phyloP scores from a whole-genome alignment of 2,888 invertebrate species.

The Cylloceria caligata region DNA sequence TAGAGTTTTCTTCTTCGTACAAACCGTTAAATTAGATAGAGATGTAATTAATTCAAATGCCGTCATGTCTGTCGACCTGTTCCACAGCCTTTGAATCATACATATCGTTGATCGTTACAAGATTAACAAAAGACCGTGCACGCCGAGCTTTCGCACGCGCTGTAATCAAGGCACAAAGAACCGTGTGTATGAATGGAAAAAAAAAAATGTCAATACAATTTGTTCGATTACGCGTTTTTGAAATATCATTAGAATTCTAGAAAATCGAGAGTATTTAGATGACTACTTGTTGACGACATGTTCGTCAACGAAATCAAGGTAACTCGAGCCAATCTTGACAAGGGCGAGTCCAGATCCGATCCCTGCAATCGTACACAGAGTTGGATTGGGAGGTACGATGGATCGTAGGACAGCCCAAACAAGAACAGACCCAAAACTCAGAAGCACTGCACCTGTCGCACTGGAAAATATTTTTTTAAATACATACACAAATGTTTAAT shows the following conservation, averaged over 20 bases:
- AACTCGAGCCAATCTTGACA: conserved; percentile 88
- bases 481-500: too few relatives aligned
- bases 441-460: conserved; percentile 90
- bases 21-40: conserved; percentile 33
- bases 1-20: conserved; percentile 46
- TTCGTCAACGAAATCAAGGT: conserved; percentile 88
- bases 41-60: conserved; percentile 34
- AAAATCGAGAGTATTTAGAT: conserved; percentile 1
- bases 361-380: conserved; percentile 89
- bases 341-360: conserved; percentile 89
- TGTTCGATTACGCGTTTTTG: conserved; percentile 31
- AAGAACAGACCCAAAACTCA: conserved; percentile 95
- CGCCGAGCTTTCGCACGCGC: background rate
- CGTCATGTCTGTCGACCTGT: too few relatives aligned
- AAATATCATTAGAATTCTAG: conserved; percentile 45
- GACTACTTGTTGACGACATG: conserved; percentile 86
- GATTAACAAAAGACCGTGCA: conserved; percentile 2
- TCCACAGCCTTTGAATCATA: background rate
- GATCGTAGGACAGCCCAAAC: conserved; percentile 95
- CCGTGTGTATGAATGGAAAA: conserved; percentile 22
- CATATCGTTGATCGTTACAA: background rate
- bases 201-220: conserved; percentile 31
- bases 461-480: conserved; percentile 80
- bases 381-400: conserved; percentile 89
- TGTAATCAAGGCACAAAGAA: conserved; percentile 46